These are phyloP conservation scores for Gallinago stenura DNA, from an alignment of 2,797 vertebrate species.

Conservation along the genomic window DNA sequence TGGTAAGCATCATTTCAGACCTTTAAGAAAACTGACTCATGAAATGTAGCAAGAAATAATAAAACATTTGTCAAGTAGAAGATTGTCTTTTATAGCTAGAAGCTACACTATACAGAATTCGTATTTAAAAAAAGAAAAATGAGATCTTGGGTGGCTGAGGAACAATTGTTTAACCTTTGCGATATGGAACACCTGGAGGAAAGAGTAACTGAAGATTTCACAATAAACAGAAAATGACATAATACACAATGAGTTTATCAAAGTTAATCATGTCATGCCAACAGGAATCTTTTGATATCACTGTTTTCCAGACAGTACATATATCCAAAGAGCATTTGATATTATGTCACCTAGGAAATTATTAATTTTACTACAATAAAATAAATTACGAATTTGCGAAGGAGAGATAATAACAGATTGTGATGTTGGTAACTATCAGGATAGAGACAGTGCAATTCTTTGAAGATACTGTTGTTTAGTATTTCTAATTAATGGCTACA, in stretches of 20 bases:
- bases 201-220: conserved; percentile 19
- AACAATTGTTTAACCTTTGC: neutral
- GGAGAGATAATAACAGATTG: neutral
- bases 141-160: neutral
- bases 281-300: neutral
- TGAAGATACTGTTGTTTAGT: neutral
- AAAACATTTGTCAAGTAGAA: neutral
- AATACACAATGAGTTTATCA: neutral
- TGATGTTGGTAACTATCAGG: neutral
- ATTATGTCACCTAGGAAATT: neutral
- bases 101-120: neutral
- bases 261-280: neutral
- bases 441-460: neutral
- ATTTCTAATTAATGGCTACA: neutral
- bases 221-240: conserved; percentile 40
- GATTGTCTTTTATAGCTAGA: neutral
- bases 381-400: neutral
- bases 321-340: neutral
- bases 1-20: neutral
- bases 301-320: neutral
- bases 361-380: neutral
- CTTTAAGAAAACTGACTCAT: neutral
- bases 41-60: neutral
- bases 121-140: conserved; percentile 22
- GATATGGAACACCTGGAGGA: conserved; percentile 37